phyloP scores from a whole-genome alignment of 2,888 invertebrate species.

The Nomada goodeniana region DNA sequence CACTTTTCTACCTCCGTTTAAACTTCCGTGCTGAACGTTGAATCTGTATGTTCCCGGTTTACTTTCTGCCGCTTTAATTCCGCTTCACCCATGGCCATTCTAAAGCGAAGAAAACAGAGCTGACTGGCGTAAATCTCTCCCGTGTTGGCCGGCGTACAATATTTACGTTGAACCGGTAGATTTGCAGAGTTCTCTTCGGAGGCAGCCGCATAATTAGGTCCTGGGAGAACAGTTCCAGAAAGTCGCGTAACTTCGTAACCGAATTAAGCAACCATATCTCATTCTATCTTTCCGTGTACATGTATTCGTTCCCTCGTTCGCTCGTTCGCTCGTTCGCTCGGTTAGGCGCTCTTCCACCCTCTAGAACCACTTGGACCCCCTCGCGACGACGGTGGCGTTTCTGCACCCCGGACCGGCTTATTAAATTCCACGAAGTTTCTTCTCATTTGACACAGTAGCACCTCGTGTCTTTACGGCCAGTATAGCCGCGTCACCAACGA shows the following conservation, averaged over 20 bases:
- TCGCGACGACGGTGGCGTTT: not conserved
- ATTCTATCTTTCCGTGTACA: conserved; percentile 35
- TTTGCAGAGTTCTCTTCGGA: conserved; percentile 36
- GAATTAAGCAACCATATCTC: conserved; percentile 55
- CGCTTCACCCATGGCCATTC: conserved; percentile 8
- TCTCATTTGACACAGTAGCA: conserved; percentile 64
- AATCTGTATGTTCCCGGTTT: not conserved
- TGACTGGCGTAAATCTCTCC: conserved; percentile 19
- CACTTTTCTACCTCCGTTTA: not conserved
- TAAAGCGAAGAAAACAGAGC: conserved; percentile 15
- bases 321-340: conserved; percentile 14
- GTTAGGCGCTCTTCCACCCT: not conserved
- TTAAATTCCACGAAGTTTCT: conserved; percentile 78
- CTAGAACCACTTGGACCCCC: conserved; percentile 41
- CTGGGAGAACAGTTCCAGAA: conserved; percentile 53
- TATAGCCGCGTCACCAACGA: conserved; percentile 57
- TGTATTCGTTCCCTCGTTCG: conserved; percentile 16
- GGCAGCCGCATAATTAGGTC: conserved; percentile 60
- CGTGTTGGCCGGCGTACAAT: conserved; percentile 26
- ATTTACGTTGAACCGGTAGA: conserved; percentile 52
- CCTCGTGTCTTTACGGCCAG: conserved; percentile 53
- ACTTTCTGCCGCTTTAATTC: not conserved
- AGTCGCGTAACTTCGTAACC: conserved; percentile 57
- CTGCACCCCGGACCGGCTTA: conserved; percentile 65
- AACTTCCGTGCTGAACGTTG: not conserved